Percentiles rank a stretch among this genome's conserved stretches.
Evolutionary conservation across 2,797 vertebrate species (phyloP).

Genomic region (Onychomys arenicola): DNA sequence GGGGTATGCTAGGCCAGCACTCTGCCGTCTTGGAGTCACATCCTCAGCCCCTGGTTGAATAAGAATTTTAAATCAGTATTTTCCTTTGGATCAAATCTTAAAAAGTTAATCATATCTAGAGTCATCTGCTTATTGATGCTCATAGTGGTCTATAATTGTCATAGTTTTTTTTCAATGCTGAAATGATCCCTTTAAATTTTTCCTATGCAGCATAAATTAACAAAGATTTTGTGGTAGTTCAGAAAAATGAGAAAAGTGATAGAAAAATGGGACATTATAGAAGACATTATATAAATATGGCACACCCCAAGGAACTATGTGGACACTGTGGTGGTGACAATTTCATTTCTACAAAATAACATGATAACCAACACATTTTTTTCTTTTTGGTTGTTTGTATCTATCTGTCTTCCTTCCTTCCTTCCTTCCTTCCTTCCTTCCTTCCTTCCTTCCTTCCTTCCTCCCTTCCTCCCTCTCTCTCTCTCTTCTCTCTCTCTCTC

Average conservation of each 20-base stretch:
- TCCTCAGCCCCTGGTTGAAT: not conserved
- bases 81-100: constrained; percentile 5
- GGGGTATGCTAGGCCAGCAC: not conserved
- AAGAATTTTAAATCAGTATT: not conserved
- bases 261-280: constrained; percentile 6
- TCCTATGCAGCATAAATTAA: not conserved
- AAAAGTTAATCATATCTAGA: not conserved
- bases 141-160: not conserved
- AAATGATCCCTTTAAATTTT: constrained; percentile 57
- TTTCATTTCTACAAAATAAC: constrained; percentile 46
- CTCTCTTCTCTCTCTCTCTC: too few species aligned
- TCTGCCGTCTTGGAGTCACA: not conserved
- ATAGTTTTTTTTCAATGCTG: not conserved
- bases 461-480: too few species aligned
- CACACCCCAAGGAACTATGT: not conserved
- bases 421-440: too few species aligned
- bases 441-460: too few species aligned
- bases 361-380: not conserved
- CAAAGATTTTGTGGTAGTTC: constrained; percentile 25
- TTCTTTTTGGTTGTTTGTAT: too few species aligned
- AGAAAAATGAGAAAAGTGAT: not conserved
- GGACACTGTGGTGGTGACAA: constrained; percentile 23
- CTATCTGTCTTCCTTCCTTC: too few species aligned
- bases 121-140: not conserved
- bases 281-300: not conserved